A percentile compares a stretch with the other conserved stretches of the same genome.
These are phyloP conservation scores for Equus przewalskii DNA, from an alignment of 2,113 vertebrate species.

Conservation along the genomic window DNA sequence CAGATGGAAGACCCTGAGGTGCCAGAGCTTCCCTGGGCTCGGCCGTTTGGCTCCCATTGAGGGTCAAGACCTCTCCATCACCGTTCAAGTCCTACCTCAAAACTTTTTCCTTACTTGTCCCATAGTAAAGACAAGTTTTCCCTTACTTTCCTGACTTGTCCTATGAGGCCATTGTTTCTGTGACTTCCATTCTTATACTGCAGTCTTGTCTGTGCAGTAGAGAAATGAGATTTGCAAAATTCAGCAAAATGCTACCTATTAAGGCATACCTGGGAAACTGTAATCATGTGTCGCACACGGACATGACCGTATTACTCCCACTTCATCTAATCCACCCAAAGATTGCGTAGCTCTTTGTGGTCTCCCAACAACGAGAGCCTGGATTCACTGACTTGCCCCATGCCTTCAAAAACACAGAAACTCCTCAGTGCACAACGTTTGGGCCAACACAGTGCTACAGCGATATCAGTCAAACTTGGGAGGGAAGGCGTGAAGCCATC, in stretches of 20 bases:
- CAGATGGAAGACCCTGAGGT: background rate
- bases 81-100: background rate
- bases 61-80: background rate
- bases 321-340: background rate
- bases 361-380: background rate
- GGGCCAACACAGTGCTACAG: background rate
- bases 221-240: background rate
- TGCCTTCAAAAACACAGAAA: background rate
- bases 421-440: background rate
- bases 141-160: background rate
- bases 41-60: background rate
- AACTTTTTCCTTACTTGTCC: no score
- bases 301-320: background rate
- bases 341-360: background rate
- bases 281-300: no score
- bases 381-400: background rate
- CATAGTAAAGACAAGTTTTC: no score
- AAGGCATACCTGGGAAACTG: no score
- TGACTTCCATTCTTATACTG: background rate
- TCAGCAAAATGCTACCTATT: background rate
- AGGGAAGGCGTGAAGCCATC: background rate
- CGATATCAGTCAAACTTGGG: background rate
- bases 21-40: background rate
- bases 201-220: background rate
- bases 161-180: background rate